Evolutionary conservation across 2,797 vertebrate species (phyloP).

Genomic region (Sebastolobus alascanus): DNA sequence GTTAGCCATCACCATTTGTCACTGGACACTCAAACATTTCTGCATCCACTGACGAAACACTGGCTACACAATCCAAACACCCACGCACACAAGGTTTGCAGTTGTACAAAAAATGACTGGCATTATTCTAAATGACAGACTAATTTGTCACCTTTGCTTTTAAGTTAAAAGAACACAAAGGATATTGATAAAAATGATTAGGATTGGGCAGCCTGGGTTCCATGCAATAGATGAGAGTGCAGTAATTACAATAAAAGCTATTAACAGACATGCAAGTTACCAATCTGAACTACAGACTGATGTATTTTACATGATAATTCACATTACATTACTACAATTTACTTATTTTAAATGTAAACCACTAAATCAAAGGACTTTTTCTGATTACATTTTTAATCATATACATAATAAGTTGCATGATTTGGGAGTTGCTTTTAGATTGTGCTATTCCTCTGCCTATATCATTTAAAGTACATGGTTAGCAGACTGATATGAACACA

Average conservation of each 20-base stretch:
- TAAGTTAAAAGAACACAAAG: background rate
- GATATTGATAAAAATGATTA: background rate
- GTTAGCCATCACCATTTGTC: conserved; percentile 81
- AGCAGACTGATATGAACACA: background rate
- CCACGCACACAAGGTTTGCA: conserved; percentile 34
- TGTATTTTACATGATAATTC: background rate
- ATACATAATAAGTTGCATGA: background rate
- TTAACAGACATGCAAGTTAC: background rate
- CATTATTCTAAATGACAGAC: background rate
- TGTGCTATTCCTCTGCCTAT: background rate
- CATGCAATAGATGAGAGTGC: background rate
- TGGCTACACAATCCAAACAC: conserved; percentile 50
- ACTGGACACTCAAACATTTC: conserved; percentile 79
- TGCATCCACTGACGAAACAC: conserved; percentile 67
- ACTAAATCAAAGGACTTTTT: background rate
- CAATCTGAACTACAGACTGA: background rate
- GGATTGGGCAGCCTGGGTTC: background rate
- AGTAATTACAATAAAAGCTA: background rate
- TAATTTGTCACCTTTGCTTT: background rate
- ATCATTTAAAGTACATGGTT: background rate
- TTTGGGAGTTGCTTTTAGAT: background rate
- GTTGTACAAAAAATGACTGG: background rate
- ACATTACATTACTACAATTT: background rate
- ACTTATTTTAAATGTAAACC: background rate
- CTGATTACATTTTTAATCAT: background rate